phyloP scores from a whole-genome alignment of 1,140 invertebrate genomes.

The Neodiprion fabricii region DNA sequence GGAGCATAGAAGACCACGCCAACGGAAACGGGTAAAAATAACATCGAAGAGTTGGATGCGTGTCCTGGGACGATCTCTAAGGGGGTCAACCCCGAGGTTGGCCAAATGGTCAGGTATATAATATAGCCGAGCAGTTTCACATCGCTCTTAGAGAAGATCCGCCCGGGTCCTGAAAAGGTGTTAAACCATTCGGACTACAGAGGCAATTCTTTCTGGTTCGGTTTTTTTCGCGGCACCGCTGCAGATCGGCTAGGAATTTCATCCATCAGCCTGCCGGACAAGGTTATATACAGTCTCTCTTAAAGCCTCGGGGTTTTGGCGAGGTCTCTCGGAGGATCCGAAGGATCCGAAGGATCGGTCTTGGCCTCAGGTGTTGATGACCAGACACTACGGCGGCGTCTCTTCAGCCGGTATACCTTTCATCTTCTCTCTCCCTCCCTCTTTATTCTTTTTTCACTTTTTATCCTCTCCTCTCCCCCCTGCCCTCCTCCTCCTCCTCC shows the following conservation, averaged over 20 bases:
- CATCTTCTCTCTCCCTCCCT: slow-evolving; percentile 50
- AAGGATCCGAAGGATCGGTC: slow-evolving; percentile 41
- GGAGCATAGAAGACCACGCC: no score
- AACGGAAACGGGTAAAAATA: no score
- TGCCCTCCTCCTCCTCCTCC: slow-evolving; percentile 12
- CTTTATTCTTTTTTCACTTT: slow-evolving; percentile 32
- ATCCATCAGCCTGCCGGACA: slow-evolving; percentile 48
- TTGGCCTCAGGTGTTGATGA: slow-evolving; percentile 57
- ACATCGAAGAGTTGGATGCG: no score
- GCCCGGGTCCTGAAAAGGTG: background rate
- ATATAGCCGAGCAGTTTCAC: no score
- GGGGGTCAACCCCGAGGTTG: no score
- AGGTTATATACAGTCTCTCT: slow-evolving; percentile 35
- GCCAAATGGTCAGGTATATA: no score
- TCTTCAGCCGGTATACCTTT: slow-evolving; percentile 46
- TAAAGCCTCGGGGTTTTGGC: slow-evolving; percentile 37
- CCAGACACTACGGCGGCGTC: slow-evolving; percentile 51
- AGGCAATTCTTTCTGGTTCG: slow-evolving; percentile 54
- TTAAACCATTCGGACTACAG: slow-evolving; percentile 4
- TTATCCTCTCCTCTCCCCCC: slow-evolving; percentile 19
- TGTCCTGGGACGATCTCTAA: no score
- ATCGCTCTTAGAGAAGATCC: no score
- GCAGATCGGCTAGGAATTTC: slow-evolving; percentile 51
- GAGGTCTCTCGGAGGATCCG: slow-evolving; percentile 11
- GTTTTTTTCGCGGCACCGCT: slow-evolving; percentile 46